phyloP scores from a whole-genome alignment of 1,140 invertebrate species.

The Eupeodes corollae region DNA sequence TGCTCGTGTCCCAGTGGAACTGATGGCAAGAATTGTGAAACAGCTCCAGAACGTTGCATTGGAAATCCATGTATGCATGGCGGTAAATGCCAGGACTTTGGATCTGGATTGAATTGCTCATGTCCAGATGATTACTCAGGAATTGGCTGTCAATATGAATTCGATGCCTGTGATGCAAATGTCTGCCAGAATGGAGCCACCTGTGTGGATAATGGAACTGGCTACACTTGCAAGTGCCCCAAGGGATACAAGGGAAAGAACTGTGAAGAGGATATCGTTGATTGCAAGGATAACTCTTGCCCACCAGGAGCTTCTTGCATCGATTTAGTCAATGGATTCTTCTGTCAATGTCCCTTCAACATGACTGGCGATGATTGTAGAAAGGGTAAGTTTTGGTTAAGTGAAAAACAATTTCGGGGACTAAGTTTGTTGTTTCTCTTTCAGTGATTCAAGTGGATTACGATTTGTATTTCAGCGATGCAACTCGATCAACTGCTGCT shows the following conservation, averaged over 20 bases:
- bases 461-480: conserved; percentile 88
- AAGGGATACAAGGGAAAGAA: conserved; percentile 72
- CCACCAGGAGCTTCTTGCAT: conserved; percentile 88
- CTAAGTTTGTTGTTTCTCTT: conserved; percentile 24
- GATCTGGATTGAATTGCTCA: conserved; percentile 86
- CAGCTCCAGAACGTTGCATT: conserved; percentile 87
- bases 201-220: conserved; percentile 72
- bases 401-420: no score
- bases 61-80: conserved; percentile 93
- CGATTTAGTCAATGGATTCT: conserved; percentile 83
- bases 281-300: conserved; percentile 89
- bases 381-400: conserved; percentile 67
- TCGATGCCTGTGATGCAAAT: conserved; percentile 77
- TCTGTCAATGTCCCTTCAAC: conserved; percentile 93
- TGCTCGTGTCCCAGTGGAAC: conserved; percentile 92
- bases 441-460: conserved; percentile 89
- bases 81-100: conserved; percentile 87
- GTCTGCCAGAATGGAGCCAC: conserved; percentile 87
- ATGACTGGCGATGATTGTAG: conserved; percentile 91
- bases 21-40: conserved; percentile 89
- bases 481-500: conserved; percentile 73
- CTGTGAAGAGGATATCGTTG: conserved; percentile 84
- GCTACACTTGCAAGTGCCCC: conserved; percentile 77
- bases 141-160: conserved; percentile 87
- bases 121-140: conserved; percentile 77